These are phyloP conservation scores for Anhinga anhinga DNA, from an alignment of 2,113 vertebrate species.

Conservation along the genomic window DNA sequence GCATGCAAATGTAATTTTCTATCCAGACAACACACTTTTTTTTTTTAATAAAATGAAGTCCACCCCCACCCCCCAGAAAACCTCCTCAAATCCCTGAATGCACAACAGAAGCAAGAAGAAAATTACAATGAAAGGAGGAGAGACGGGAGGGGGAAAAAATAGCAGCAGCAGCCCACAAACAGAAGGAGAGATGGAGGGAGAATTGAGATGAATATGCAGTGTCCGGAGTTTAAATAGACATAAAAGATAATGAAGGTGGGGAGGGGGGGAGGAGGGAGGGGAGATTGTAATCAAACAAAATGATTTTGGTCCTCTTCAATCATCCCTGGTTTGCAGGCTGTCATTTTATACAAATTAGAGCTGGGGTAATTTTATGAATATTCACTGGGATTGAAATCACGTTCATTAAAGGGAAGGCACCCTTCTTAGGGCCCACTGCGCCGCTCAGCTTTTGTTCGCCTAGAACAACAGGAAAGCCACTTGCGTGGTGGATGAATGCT, in stretches of 20 bases:
- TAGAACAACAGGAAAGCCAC: conserved; percentile 52
- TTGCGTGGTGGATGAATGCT: background rate
- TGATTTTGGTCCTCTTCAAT: conserved; percentile 73
- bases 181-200: conserved; percentile 69
- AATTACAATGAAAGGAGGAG: conserved; percentile 72
- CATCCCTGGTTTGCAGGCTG: conserved; percentile 73
- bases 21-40: conserved; percentile 77
- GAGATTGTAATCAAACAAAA: conserved; percentile 79
- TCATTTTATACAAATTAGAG: conserved; percentile 81
- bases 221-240: conserved; percentile 77
- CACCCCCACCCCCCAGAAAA: conserved; percentile 60
- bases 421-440: conserved; percentile 54
- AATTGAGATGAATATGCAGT: conserved; percentile 69
- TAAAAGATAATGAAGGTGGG: conserved; percentile 78
- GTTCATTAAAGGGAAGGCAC: conserved; percentile 72
- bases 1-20: conserved; percentile 83
- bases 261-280: conserved; percentile 11
- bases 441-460: conserved; percentile 65
- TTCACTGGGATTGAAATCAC: conserved; percentile 78
- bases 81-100: conserved; percentile 74
- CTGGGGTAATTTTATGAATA: conserved; percentile 80
- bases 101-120: conserved; percentile 72
- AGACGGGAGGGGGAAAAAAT: background rate
- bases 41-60: conserved; percentile 66
- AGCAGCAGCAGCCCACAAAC: conserved; percentile 55